These are phyloP conservation scores for Callionymus lyra DNA, from an alignment of 2,113 vertebrate species.

Conservation along the genomic window DNA sequence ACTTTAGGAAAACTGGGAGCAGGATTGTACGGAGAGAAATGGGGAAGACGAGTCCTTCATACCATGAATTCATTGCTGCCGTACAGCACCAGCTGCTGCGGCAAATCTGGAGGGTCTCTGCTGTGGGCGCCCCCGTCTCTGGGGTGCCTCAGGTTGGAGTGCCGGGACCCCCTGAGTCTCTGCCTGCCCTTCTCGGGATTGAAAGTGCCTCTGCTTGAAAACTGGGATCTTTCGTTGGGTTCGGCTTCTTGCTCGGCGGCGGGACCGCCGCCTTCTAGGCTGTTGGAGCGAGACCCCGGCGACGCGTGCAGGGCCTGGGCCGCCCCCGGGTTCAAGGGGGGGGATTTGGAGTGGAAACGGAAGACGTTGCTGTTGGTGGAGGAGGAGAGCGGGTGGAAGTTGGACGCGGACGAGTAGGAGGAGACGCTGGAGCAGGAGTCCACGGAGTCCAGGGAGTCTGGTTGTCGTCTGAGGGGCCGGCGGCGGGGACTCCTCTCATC, in stretches of 20 bases:
- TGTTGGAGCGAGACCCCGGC: conserved; percentile 12
- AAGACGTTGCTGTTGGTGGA: conserved; percentile 71
- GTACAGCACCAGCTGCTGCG: conserved; percentile 76
- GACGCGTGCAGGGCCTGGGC: conserved; percentile 35
- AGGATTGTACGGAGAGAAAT: conserved; percentile 37
- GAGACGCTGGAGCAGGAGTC: conserved; percentile 67
- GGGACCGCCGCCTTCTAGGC: conserved; percentile 29
- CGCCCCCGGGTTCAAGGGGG: conserved; percentile 25
- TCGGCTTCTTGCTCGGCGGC: conserved; percentile 51
- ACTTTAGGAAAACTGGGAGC: conserved; percentile 48
- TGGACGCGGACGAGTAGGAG: conserved; percentile 59
- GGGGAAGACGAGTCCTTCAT: conserved; percentile 63
- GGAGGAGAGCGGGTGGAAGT: conserved; percentile 67
- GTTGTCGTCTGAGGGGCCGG: conserved; percentile 64
- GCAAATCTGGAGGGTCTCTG: conserved; percentile 70
- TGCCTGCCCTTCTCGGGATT: conserved; percentile 88
- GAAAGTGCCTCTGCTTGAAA: conserved; percentile 86
- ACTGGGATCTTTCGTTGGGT: conserved; percentile 73
- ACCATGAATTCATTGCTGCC: conserved; percentile 97
- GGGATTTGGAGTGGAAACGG: conserved; percentile 82
- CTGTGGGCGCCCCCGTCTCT: conserved; percentile 62
- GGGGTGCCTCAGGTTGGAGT: conserved; percentile 69
- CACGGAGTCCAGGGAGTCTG: conserved; percentile 63
- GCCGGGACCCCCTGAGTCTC: conserved; percentile 81
- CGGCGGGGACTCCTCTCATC: conserved; percentile 67